phyloP scores from a whole-genome alignment of 2,797 vertebrate species.

The Acanthornis magna region DNA sequence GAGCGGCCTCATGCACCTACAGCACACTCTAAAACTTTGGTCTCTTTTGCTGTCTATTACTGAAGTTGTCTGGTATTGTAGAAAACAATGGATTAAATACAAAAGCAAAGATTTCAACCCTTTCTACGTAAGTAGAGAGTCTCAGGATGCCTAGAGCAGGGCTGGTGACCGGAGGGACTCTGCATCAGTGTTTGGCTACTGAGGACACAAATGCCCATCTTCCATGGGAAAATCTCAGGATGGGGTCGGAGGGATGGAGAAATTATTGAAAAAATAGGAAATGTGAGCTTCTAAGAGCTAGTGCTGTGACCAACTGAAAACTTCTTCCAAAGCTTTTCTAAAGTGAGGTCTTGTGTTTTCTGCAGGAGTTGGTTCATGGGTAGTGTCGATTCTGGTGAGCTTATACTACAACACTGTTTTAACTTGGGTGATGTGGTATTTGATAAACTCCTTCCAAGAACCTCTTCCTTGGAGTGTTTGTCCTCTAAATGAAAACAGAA shows the following conservation, averaged over 20 bases:
- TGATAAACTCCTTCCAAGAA: constrained; percentile 88
- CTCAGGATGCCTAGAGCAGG: not conserved
- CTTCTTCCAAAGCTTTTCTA: not conserved
- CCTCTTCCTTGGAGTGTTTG: constrained; percentile 89
- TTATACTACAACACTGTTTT: constrained; percentile 89
- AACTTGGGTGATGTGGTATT: constrained; percentile 90
- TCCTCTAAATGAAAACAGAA: constrained; percentile 77
- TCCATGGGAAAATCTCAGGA: not conserved
- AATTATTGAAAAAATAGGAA: not conserved
- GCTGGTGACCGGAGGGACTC: not conserved
- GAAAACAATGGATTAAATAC: not conserved
- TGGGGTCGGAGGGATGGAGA: not conserved
- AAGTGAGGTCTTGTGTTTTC: not conserved
- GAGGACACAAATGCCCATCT: not conserved
- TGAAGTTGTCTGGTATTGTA: not conserved
- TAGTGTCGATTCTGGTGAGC: constrained; percentile 78
- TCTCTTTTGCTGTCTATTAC: not conserved
- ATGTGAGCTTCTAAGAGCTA: not conserved
- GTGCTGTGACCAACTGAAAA: not conserved
- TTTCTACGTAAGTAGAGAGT: not conserved
- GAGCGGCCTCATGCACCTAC: not conserved
- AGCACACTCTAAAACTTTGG: not conserved
- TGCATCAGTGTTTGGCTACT: not conserved
- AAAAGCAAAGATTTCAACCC: not conserved
- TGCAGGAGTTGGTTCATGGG: constrained; percentile 80